phyloP scores from a whole-genome alignment of 2,113 vertebrate species.

The Poicephalus meyeri region DNA sequence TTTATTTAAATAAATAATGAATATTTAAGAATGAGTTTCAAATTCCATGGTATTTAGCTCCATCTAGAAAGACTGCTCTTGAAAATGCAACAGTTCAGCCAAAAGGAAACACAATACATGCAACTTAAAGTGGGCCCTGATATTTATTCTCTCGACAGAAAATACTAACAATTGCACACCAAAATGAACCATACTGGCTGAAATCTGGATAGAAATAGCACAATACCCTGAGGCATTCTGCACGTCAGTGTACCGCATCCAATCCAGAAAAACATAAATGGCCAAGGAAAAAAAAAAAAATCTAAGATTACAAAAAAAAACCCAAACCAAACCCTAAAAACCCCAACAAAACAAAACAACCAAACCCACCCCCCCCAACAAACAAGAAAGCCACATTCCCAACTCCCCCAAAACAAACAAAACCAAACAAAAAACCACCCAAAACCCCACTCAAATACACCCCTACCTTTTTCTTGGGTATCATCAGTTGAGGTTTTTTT shows the following conservation, averaged over 20 bases:
- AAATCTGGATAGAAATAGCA: neutral
- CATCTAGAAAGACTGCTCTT: neutral
- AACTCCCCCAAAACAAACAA: neutral
- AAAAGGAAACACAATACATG: neutral
- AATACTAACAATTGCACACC: neutral
- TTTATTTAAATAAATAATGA: neutral
- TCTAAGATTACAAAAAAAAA: neutral
- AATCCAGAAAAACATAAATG: neutral
- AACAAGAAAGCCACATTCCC: neutral
- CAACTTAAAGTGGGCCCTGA: neutral
- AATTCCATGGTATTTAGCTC: neutral
- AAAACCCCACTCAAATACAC: neutral
- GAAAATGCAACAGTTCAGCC: neutral
- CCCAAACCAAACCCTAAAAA: neutral
- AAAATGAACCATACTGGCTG: neutral
- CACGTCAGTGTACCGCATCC: neutral
- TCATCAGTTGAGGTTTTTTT: neutral
- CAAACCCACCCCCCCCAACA: neutral
- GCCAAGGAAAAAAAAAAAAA: neutral
- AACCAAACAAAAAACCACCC: neutral
- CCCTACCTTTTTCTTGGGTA: neutral
- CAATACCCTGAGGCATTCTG: neutral
- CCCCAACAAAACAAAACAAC: neutral
- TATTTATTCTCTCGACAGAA: neutral
- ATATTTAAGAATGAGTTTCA: neutral